Evolutionary conservation across 2,888 invertebrate species (phyloP), one percentile per base, ranked within the genome.

Genomic region (Baronia brevicornis): DNA sequence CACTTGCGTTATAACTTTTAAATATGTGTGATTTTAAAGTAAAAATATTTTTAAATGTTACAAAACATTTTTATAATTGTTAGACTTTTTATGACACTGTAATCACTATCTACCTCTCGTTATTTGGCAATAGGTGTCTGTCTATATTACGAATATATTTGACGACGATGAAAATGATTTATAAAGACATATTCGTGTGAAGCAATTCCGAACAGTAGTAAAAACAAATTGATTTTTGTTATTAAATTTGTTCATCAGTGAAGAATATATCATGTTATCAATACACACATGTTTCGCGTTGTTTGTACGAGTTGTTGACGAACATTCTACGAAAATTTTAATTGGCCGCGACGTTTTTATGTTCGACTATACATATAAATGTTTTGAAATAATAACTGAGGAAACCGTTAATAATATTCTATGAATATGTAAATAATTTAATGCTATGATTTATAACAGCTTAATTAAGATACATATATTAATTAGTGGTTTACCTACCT

Each of bases 321-420:
- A 14, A 28, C 12, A 20, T 17, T 18, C 36, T 14, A 31, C 36
- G 14, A 36, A 28, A 33, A 37, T 18, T 15, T 29, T 45, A 40
- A 44, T 44, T 45, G 42, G 38, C 35, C 33, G 34, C 28, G 45
- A 45, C 43, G 44, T 48, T 41, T 49, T 49, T 51, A 52, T 42
- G 46, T 38, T 31, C 12, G 28, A 23, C 8, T 31, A 36, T 36
- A 28, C 28, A 36, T 36, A 36, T 32, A 28, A 36, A 36, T 32
- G 36, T 24, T 28, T 18, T 32, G 19, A 22, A 36, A 30, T 35
- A 36, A 32, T 36, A 36, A 28, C 23, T 31, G 23, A 13, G 23
- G 31, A 36, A 18, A 36, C 31, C 23, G 5, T 23, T 36, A 31
- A 31, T 36, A 36, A 31, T 36, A 31, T 31, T 21, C 36, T 20